Evolutionary conservation across 2,113 vertebrate genomes (phyloP), one percentile per base, ranked within the genome.

Genomic region (Cavia porcellus): DNA sequence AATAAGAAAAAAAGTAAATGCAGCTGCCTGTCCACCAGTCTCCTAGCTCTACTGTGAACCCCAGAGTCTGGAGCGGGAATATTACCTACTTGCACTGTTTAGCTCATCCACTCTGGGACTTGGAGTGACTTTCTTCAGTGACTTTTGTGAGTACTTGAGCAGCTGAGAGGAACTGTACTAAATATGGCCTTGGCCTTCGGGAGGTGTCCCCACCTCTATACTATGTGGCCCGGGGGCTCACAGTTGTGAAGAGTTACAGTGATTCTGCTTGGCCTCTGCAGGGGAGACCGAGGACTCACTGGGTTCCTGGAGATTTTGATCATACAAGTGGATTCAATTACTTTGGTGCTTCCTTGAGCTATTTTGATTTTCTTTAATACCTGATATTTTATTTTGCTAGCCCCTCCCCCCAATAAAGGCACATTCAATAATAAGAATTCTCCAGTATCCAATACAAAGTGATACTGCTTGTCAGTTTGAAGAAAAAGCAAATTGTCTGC

Each of bases 401-500:
- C 19, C 70, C 77, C 35, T 1, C 1, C n/a, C 30, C 42, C 30
- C 0, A 93, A 91, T 97, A 96, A 97, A 97, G 96, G 86, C 80
- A 87, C 64, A 68, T 95, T 94, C 75, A 57, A 68, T 97, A 93
- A 94, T 90, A 92, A 38, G 61, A 97, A 88, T 96, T 96, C 80
- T 96, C 68, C 85, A 28, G 83, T 59, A 96, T 86, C 94, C 68
- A 85, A 28, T 97, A 97, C 81, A 93, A 92, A 96, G 90, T 95
- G 95, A 92, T 97, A 92, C 89, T 85, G 38, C 93, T 92, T 98
- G 95, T 97, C 97, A 85, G 94, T 90, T 95, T 95, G 96, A 96
- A 86, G 96, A 92, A 96, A 92, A 97, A 97, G 83, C 97, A 95
- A 96, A 97, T 96, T 96, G 97, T 97, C 92, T 94, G 89, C 91